Conservation (phyloP, 2,888 invertebrate species). For the Rhyacophila evoluta region DNA sequence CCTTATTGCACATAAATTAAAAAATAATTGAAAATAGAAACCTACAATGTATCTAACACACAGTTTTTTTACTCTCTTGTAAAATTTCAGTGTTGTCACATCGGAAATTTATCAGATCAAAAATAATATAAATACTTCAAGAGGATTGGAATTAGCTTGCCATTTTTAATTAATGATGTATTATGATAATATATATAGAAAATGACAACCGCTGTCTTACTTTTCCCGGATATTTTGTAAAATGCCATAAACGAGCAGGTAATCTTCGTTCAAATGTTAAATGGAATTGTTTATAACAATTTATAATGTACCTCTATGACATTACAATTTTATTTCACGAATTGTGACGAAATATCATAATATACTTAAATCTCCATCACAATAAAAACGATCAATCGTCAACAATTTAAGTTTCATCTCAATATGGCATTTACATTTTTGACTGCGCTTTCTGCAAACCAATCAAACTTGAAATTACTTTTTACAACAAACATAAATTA, state of each 20-base stretch:
- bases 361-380: constrained; percentile 12
- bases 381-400: neutral
- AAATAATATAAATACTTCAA: too few relatives aligned
- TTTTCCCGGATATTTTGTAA: neutral
- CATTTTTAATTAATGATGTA: too few relatives aligned
- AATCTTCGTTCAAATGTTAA: neutral
- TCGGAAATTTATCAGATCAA: too few relatives aligned
- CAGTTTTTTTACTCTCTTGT: too few relatives aligned
- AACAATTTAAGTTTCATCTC: neutral
- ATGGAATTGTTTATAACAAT: neutral
- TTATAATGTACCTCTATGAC: neutral
- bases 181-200: neutral
- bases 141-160: too few relatives aligned
- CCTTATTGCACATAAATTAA: too few relatives aligned
- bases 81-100: too few relatives aligned
- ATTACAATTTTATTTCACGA: neutral
- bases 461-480: too few relatives aligned
- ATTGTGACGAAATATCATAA: neutral
- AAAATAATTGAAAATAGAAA: too few relatives aligned
- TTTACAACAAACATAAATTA: too few relatives aligned
- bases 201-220: neutral
- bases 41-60: too few relatives aligned
- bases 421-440: constrained; percentile 1
- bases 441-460: neutral
- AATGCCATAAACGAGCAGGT: neutral